Evolutionary conservation across 1,140 invertebrate genomes (phyloP), one percentile per base, ranked within the genome.

Genomic region (Halictus rubicundus): DNA sequence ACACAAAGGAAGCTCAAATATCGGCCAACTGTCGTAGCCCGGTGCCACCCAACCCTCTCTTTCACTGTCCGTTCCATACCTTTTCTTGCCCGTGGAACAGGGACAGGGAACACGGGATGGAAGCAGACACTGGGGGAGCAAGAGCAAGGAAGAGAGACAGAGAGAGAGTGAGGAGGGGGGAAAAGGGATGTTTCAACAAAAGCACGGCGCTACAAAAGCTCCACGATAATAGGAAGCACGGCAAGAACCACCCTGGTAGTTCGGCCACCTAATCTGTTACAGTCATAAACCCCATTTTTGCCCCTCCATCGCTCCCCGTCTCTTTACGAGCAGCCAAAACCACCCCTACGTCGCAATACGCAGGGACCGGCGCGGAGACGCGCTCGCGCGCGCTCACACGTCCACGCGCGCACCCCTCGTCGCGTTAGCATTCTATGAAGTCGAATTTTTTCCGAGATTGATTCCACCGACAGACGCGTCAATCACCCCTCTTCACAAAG

Each of bases 271-370:
- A 89, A 89, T 89, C 89, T 89, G 88, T 89, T 89, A 89, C 87
- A 89, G 89, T 89, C 87, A 89, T 89, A 89, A 88, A 90, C 88
- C 84, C 88, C 87, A 85, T 92, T 91, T 91, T 90, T 89, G 85
- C 71, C 66, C 78, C 79, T 76, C 69, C 60, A 27, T 76, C 57
- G 66, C 54, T 57, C 21, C 54, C 73, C 65, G 78, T 60, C 72
- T 70, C 73, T 85, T 81, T 80, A 81, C 78, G 82, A 77, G n/a
- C 72, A 21, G 10, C 82, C 68, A 71, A 71, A 69, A 81, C 71
- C 73, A 84, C 72, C 73, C 82, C 82, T 68, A 25, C 57, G 60
- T 46, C 42, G 25, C 37, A 1, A 3, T 52, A 64, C 39, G 52
- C 37, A 64, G 0, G 6, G 7, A 9, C 7, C n/a, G 54, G 54